Base-by-base conservation (phyloP, 2,797 vertebrate genomes). In the Halcyon leucocephala region DNA sequence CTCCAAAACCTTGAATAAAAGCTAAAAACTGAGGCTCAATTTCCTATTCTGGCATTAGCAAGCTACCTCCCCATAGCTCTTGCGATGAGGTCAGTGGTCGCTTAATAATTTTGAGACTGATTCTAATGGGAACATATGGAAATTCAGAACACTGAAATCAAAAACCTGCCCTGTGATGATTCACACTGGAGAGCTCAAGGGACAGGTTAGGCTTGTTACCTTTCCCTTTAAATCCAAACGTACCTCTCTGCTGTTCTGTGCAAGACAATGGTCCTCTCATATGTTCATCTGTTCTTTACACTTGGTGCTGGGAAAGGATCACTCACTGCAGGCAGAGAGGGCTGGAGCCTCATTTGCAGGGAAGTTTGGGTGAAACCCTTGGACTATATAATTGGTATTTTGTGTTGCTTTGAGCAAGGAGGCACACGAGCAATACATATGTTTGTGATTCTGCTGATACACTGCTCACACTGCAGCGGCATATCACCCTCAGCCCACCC, bases 361-460 rank as follows among this genome's bases (percentile, higher is more conserved):
- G 39, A 51, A 14, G 0, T 3, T 9, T 26, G 41, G 21, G 9
- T n/a, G 54, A 35, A 54, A 67, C 14, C 31, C 35, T 6, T 13
- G 73, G 77, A 24, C 26, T 46, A 3, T 7, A 5, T 0, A 12
- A 41, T 9, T 2, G 1, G 33, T 52, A 51, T 14, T 37, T 54
- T 35, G 37, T 20, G 48, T 2, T 14, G 31, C 44, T 71, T 2
- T 64, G 74, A 39, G 39, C 15, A 44, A 20, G 44, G 70, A 28
- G 24, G 5, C 21, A 14, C 8, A 2, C 0, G 6, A 48, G 22
- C 14, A 49, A 17, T 9, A 12, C 62, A 3, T 1, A 0, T 19
- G 2, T 12, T 48, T 71, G 39, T 31, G 69, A 35, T 35, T 66
- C 61, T 76, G 37, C 33, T 37, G 49, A 2, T 16, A 18, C 31